Conservation (phyloP, 2,113 vertebrate genomes). For the Dromiciops gliroides region DNA sequence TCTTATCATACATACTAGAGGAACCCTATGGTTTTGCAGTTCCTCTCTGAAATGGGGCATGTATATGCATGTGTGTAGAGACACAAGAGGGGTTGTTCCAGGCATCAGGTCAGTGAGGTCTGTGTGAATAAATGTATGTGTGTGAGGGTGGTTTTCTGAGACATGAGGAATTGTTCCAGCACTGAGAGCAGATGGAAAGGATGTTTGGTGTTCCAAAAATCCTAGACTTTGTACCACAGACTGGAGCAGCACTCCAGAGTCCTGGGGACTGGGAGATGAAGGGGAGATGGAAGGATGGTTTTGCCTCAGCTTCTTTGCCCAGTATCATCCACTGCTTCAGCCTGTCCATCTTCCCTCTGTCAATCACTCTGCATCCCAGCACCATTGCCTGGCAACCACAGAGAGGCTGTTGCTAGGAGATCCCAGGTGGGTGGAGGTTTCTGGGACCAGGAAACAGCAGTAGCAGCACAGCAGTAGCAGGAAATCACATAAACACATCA, state of each 20-base stretch:
- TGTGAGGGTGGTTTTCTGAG: not conserved
- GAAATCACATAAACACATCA: not conserved
- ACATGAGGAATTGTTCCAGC: not conserved
- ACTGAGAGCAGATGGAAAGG: not conserved
- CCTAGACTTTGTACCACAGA: not conserved
- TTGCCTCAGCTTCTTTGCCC: constrained; percentile 82
- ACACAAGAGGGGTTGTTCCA: not conserved
- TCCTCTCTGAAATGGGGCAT: not conserved
- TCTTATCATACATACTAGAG: not conserved
- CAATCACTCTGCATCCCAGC: constrained; percentile 88
- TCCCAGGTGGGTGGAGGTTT: constrained; percentile 44
- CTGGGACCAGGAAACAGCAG: constrained; percentile 56
- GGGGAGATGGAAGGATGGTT: constrained; percentile 7
- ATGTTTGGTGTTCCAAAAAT: not conserved
- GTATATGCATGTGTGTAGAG: not conserved
- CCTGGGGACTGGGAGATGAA: not conserved
- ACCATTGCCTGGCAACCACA: constrained; percentile 82
- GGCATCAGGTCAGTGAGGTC: not conserved
- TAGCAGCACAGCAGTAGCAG: not conserved
- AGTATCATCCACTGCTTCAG: not conserved
- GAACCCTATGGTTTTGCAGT: not conserved
- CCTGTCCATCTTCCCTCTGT: constrained; percentile 84
- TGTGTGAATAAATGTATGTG: not conserved
- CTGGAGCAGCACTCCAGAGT: not conserved
- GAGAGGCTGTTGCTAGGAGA: constrained; percentile 76